Base-by-base conservation (phyloP, 2,888 invertebrate genomes). In the Meganola albula region DNA sequence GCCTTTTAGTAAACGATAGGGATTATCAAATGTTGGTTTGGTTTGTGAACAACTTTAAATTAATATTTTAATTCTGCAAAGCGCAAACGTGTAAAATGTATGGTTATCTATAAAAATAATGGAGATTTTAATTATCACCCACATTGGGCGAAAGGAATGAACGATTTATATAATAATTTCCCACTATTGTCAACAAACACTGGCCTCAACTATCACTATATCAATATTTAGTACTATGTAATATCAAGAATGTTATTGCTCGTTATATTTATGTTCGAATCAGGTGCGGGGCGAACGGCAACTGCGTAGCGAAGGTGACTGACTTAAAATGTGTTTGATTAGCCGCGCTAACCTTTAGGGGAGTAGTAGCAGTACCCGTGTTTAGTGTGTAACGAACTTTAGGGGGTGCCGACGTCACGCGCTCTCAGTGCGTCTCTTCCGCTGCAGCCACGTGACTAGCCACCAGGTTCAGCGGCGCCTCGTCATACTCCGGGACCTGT, bases 391-490 rank as follows among this genome's bases (percentile, higher is more conserved):
- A n/a, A n/a, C n/a, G n/a, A n/a, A n/a, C n/a, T n/a, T n/a, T n/a
- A n/a, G n/a, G n/a, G n/a, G n/a, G n/a, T n/a, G n/a, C n/a, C n/a
- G n/a, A n/a, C n/a, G n/a, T n/a, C n/a, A n/a, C n/a, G 62, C 30
- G 58, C 48, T 55, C 73, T 83, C 78, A 83, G 68, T 78, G 87
- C 67, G 85, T 88, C 63, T 89, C 89, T 45, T 89, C 90, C 49
- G 91, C 89, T 40, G 90, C 87, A 38, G 90, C 87, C 51, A 90
- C 87, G 69, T 92, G 91, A 31, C 90, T 90, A 25, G 92, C 88
- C 29, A 92, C 92, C 46, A 92, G 80, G 74, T 92, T 92, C 39
- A 92, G 72, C 8, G 92, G 92, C 50, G 90, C 88, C 50, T 92
- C 92, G 53, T 87, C 87, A 62, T 86, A 85, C 27, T 86, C 87